phyloP scores from a whole-genome alignment of 2,113 vertebrate genomes.

The Ptilonorhynchus violaceus region DNA sequence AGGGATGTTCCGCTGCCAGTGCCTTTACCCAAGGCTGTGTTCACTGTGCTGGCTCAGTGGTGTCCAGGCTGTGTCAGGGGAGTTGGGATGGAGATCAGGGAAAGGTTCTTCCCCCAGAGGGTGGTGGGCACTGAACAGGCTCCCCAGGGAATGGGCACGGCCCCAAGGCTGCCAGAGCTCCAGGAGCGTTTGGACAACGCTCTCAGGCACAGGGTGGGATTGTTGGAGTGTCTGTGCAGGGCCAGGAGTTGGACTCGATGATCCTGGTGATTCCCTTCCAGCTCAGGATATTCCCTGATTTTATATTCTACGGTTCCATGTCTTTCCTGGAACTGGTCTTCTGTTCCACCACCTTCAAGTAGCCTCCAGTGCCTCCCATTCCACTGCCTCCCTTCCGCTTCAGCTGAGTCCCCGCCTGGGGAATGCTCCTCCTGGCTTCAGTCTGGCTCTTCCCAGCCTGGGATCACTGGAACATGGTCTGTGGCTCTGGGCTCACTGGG shows the following conservation, averaged over 20 bases:
- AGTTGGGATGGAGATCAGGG: accelerated
- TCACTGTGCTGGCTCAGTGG: background rate
- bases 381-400: background rate
- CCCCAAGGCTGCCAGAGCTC: background rate
- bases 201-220: background rate
- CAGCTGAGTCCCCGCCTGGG: background rate
- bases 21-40: background rate
- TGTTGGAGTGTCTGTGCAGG: background rate
- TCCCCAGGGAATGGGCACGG: background rate
- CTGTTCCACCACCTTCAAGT: background rate
- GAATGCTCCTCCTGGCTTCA: background rate
- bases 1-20: background rate
- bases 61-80: background rate
- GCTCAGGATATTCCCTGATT: background rate
- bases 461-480: background rate
- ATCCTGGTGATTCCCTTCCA: background rate
- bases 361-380: background rate
- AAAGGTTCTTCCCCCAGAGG: background rate
- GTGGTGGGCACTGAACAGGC: background rate
- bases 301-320: background rate
- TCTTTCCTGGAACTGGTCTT: background rate
- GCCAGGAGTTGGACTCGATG: accelerated
- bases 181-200: accelerated
- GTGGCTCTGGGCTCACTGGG: background rate
- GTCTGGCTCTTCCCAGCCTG: background rate